phyloP scores from a whole-genome alignment of 2,113 vertebrate species.

The Speoplatyrhinus poulsoni region DNA sequence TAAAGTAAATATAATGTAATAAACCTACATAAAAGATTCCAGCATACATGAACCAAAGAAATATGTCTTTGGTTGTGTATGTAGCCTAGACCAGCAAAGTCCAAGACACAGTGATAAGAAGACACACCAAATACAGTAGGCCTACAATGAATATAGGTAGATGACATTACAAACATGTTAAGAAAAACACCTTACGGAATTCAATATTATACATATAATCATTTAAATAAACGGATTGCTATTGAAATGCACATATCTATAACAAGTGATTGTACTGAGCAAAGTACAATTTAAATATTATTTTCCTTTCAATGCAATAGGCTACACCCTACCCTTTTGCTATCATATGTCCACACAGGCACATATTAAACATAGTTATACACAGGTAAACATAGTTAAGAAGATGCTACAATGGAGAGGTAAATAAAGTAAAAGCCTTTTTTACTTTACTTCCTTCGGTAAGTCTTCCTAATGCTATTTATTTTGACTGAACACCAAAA shows the following conservation, averaged over 20 bases:
- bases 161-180: constrained; percentile 1
- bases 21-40: neutral
- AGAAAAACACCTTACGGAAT: neutral
- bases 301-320: neutral
- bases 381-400: neutral
- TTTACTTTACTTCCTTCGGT: too few relatives aligned
- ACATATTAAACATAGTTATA: neutral
- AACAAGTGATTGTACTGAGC: neutral
- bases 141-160: neutral
- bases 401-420: neutral
- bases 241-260: neutral
- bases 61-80: too few relatives aligned
- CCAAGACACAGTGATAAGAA: neutral
- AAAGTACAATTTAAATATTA: neutral
- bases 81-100: too few relatives aligned
- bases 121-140: neutral
- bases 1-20: constrained; percentile 6
- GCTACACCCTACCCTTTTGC: too few relatives aligned
- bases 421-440: neutral
- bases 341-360: too few relatives aligned
- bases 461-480: constrained; percentile 1
- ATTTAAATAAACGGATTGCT: neutral
- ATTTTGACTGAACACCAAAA: neutral
- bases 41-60: neutral
- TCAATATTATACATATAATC: neutral